Conservation (phyloP, 1,140 invertebrate genomes). For the Colletes latitarsis region DNA sequence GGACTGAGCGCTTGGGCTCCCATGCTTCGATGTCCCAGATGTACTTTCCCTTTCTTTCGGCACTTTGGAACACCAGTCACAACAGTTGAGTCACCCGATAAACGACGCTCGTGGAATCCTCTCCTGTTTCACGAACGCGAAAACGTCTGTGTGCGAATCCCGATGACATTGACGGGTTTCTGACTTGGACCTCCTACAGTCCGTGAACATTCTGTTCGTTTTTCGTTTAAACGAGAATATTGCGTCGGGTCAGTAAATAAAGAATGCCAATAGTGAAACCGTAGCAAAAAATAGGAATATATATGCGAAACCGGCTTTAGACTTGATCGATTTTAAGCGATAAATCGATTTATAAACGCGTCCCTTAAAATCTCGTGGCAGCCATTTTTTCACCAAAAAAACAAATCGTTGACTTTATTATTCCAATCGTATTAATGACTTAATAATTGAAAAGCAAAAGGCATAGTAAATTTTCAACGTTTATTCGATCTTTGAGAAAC, state of each 20-base stretch:
- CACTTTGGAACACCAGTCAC: slow-evolving; percentile 47
- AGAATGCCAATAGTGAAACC: neutral
- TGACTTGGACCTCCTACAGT: neutral
- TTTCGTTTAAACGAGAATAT: slow-evolving; percentile 14
- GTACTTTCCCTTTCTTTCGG: slow-evolving; percentile 78
- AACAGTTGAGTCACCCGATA: slow-evolving; percentile 56
- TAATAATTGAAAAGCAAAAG: no score
- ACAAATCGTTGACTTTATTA: no score
- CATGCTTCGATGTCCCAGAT: slow-evolving; percentile 61
- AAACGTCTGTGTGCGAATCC: neutral
- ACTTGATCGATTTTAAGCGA: no score
- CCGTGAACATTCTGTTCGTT: neutral
- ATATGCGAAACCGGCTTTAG: no score
- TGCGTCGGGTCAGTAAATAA: slow-evolving; percentile 20
- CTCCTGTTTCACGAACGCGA: neutral
- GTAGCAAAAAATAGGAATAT: no score
- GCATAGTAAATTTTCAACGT: no score
- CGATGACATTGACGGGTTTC: slow-evolving; percentile 56
- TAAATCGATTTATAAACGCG: no score
- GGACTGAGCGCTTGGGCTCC: slow-evolving; percentile 68
- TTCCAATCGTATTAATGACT: no score
- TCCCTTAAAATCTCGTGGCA: no score
- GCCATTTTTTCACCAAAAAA: no score
- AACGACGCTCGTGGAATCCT: neutral
- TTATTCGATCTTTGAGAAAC: no score